Evolutionary conservation across 2,888 invertebrate species (phyloP).

Genomic region (Drosophila prolongata): DNA sequence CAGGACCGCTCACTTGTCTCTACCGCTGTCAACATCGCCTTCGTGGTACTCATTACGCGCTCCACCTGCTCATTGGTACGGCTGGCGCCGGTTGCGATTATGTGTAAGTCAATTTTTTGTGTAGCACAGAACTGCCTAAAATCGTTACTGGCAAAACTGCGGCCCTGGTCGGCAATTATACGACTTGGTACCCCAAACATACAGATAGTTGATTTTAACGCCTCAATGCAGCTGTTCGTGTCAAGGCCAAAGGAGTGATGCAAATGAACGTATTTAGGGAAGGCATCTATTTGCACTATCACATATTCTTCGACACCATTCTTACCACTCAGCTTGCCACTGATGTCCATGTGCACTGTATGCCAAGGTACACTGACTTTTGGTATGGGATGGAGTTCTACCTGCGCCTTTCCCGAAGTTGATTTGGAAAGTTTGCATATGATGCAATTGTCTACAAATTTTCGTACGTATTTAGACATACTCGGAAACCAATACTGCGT

Average conservation of each 20-base stretch:
- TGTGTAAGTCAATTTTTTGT: not conserved
- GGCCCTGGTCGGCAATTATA: not conserved
- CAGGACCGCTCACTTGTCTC: not conserved
- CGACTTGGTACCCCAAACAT: not conserved
- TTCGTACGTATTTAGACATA: not conserved
- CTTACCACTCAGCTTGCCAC: not conserved
- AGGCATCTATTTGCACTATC: slow-evolving; percentile 1
- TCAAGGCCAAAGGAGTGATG: not conserved
- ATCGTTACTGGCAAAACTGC: not conserved
- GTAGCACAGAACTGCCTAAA: not conserved
- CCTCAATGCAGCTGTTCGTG: not conserved
- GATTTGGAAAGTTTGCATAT: not conserved
- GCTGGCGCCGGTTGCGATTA: not conserved
- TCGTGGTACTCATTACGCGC: not conserved
- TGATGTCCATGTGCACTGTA: not conserved
- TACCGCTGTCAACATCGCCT: slow-evolving; percentile 1
- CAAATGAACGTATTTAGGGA: slow-evolving; percentile 2
- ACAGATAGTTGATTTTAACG: not conserved
- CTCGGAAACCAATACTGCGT: not conserved
- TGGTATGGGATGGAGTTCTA: not conserved
- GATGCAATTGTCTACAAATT: not conserved
- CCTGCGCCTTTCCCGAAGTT: not conserved
- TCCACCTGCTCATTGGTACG: not conserved
- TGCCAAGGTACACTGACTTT: not conserved
- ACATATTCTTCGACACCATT: not conserved